Percentiles rank a stretch among this genome's conserved stretches.
phyloP scores from a whole-genome alignment of 2,797 vertebrate genomes.

The Spea hammondii region DNA sequence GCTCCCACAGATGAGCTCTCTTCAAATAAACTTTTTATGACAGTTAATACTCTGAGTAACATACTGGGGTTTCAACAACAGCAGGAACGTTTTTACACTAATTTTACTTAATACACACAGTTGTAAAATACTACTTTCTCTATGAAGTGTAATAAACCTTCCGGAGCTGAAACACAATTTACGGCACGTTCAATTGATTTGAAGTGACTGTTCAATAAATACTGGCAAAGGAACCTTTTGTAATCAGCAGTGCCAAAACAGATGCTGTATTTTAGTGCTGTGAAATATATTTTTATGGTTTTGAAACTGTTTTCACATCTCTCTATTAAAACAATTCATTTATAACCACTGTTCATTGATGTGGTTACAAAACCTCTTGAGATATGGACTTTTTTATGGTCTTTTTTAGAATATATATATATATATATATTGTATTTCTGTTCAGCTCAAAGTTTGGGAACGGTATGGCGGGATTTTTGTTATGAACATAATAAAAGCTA shows the following conservation, averaged over 20 bases:
- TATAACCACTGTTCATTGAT: slow-evolving; percentile 3
- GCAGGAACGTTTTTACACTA: background rate
- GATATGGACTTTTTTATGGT: background rate
- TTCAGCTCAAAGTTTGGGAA: too few relatives aligned
- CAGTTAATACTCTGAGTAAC: background rate
- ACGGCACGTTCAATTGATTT: background rate
- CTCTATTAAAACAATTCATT: slow-evolving; percentile 31
- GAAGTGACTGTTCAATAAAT: background rate
- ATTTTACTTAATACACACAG: background rate
- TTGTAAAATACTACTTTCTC: background rate
- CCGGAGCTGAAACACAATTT: background rate
- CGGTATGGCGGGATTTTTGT: too few relatives aligned
- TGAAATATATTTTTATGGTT: slow-evolving; percentile 25
- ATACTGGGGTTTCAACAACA: background rate
- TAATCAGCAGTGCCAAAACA: slow-evolving; percentile 8
- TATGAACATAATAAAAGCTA: too few relatives aligned
- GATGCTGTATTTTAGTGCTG: slow-evolving; percentile 48
- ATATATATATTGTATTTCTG: too few relatives aligned
- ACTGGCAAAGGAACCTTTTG: background rate
- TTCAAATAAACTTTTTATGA: too few relatives aligned
- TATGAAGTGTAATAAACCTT: background rate
- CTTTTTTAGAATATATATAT: too few relatives aligned
- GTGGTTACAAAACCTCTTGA: background rate
- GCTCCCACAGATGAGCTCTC: slow-evolving; percentile 32
- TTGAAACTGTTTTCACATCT: slow-evolving; percentile 25